These are phyloP conservation scores for Bombus huntii DNA, from an alignment of 1,140 invertebrate species.

Conservation along the genomic window DNA sequence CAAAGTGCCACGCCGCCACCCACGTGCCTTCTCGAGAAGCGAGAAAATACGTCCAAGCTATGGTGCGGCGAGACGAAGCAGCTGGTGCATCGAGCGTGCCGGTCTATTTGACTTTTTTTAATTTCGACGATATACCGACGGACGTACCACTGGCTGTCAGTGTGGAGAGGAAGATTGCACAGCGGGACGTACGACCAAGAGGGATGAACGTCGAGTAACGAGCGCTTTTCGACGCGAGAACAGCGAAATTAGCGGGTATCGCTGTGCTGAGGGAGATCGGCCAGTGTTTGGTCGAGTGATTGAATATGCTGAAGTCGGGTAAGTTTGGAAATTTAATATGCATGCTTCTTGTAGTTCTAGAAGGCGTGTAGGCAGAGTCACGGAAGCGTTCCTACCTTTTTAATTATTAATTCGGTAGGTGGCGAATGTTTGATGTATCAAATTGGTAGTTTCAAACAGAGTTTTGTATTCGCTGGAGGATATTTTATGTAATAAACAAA, in stretches of 20 bases:
- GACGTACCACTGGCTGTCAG: slow-evolving; percentile 27
- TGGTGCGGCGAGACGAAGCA: slow-evolving; percentile 66
- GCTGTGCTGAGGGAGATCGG: background rate
- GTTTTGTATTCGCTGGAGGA: background rate
- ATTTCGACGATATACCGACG: slow-evolving; percentile 32
- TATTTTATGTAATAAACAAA: background rate
- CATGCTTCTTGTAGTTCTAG: background rate
- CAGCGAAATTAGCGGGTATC: slow-evolving; percentile 43
- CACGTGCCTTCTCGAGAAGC: slow-evolving; percentile 77
- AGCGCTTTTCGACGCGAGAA: slow-evolving; percentile 29
- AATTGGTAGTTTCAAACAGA: background rate
- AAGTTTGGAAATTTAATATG: slow-evolving; percentile 1
- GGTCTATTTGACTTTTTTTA: slow-evolving; percentile 64
- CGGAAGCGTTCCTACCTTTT: background rate
- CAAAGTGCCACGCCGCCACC: slow-evolving; percentile 78
- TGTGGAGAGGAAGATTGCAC: slow-evolving; percentile 3
- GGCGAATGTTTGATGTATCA: background rate
- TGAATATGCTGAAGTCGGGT: background rate
- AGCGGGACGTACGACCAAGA: background rate
- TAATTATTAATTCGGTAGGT: background rate
- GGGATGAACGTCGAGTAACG: background rate
- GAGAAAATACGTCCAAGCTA: slow-evolving; percentile 70
- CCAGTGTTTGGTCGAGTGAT: background rate
- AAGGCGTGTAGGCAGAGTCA: background rate
- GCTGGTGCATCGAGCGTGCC: slow-evolving; percentile 76